Base-by-base conservation (phyloP, 2,113 vertebrate genomes). In the Myanophis thanlyinensis region DNA sequence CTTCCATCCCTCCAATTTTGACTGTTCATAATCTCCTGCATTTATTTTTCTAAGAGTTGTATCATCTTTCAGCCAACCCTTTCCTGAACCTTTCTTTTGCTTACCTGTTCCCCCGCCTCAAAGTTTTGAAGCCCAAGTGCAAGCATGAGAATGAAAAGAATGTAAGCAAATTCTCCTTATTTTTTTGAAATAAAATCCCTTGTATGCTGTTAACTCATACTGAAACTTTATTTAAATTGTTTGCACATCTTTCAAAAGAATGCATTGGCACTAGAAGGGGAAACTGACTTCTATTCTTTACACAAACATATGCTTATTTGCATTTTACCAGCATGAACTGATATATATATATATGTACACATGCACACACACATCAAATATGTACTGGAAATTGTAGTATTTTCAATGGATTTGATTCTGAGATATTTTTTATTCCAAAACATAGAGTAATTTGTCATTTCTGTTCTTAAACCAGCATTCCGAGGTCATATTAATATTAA, bases 41-140 rank as follows among this genome's bases (percentile, higher is more conserved):
- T 90, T 73, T 85, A 62, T 44, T 54, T 86, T 93, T 93, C 88
- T 93, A 62, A 89, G 54, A 49, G 92, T 25, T 47, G 30, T 93
- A 93, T 90, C 46, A 86, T 62, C 88, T 93, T 93, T 86, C 88
- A 90, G 9, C 23, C 88, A 59, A 49, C 52, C 92, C 47, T 84
- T 40, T 86, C 80, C 11, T 51, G 23, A 30, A 49, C 47, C 30
- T 85, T 90, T 90, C 88, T 59, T 93, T 67, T 46, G 18, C 53
- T 46, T 48, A 90, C 85, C 49, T 90, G 25, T 52, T 44, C 25
- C 23, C n/a, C 51, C 49, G 4, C n/a, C 30, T 11, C 18, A 2
- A 92, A 62, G 80, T 25, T 93, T 86, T 93, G 92, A 89, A 56
- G 80, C 80, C 46, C 89, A 59, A 3, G 20, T 59, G 35, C 23